Base-by-base conservation (phyloP, 2,888 invertebrate genomes). In the Nysson spinosus region DNA sequence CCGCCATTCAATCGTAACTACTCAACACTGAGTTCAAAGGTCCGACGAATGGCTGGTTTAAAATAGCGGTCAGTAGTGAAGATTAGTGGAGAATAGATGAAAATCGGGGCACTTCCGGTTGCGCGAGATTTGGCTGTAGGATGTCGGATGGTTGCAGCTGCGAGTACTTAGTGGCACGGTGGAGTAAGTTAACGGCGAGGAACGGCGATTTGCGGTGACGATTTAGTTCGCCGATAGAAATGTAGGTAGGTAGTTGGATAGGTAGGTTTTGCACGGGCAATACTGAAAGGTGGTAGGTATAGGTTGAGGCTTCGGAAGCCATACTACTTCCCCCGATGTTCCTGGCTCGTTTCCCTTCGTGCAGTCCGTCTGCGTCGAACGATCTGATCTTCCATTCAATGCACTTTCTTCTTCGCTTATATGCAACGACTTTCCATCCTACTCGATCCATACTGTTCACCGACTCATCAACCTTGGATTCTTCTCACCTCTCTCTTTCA, bases 221-320 rank as follows among this genome's bases (percentile, higher is more conserved):
- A 83, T 79, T 66, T 78, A 50, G 78, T 68, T 72, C 73, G 72
- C 11, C 19, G 43, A n/a, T n/a, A n/a, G 65, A 72, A 80, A 78
- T 74, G 78, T 79, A 76, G 79, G 77, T 78, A 74, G 75, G 73
- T 76, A 75, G 79, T 68, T 71, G 70, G 77, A 72, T 67, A 65
- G 71, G 32, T 40, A 51, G 51, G 51, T 50, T 61, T 46, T 39
- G 32, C 3, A n/a, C 40, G 57, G 24, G 28, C 44, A 11, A 47
- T 55, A 50, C 56, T 54, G 52, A 37, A 68, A 72, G 71, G 68
- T 55, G 70, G 70, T 69, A 66, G 65, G 67, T 63, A 67, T 69
- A 69, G 67, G 65, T 56, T 54, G 70, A 80, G 84, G 85, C 84
- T 84, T 85, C 85, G 50, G 85, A 85, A 85, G 85, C 85, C 85